Base-by-base conservation (phyloP, 2,113 vertebrate species). In the Sinocyclocheilus grahami region DNA sequence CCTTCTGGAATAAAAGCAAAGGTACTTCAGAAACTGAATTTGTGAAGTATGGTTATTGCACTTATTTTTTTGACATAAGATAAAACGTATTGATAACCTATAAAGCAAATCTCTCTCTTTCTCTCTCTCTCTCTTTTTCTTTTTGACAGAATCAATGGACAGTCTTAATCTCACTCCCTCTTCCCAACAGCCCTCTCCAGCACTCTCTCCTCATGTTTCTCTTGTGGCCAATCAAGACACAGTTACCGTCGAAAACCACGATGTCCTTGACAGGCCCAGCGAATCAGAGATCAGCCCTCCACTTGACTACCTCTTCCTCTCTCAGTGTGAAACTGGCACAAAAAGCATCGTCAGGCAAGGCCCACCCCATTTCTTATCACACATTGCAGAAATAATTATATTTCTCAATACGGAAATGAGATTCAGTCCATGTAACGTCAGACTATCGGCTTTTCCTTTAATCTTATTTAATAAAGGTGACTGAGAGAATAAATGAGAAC, bases 291-390 rank as follows among this genome's bases (percentile, higher is more conserved):
- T 93, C 0, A 90, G 94, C 85, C 94, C 96, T 88, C 97, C 97
- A 30, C 95, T 95, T 0, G 97, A 99, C 92, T 99, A 99, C 94
- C 97, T 99, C 90, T 94, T 97, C 87, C 95, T 99, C 65, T 97
- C 98, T 60, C 96, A 97, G 93, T 99, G 98, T 72, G 95, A 97
- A 93, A 98, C 96, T 0, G 96, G 96, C 88, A 93, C 89, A 48
- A 86, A 89, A n/a, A 92, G 88, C 90, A 91, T 87, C 16, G 91
- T 85, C 85, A 90, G 94, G 95, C 93, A 90, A 87, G 92, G 87
- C 22, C 65, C 65, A 20, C 78, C 37, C 18, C 60, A 48, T 75
- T 48, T 22, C 42, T 78, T 4, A 37, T 5, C 42, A 51, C 85
- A 83, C 22, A 86, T 20, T 13, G 33, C 42, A 71, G 13, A 33